A percentile compares a stretch with the other conserved stretches of the same genome.
Evolutionary conservation across 1,140 invertebrate species (phyloP).

Genomic region (Cydia fagiglandana): DNA sequence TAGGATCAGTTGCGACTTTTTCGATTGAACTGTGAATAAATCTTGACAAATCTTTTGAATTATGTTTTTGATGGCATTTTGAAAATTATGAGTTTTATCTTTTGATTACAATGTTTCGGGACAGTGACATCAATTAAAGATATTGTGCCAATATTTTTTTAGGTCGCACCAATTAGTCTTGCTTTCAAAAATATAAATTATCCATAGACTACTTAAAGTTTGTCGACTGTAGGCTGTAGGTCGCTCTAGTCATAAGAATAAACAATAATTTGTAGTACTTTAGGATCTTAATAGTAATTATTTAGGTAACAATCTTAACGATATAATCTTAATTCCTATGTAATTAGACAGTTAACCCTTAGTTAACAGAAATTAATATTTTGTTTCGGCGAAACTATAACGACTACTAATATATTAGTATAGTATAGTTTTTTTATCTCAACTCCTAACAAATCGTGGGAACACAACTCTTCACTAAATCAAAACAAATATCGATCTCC

Average conservation of each 20-base stretch:
- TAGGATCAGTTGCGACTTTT: conserved; percentile 62
- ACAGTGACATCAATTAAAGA: conserved; percentile 39
- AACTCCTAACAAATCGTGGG: conserved; percentile 51
- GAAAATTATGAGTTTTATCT: background rate
- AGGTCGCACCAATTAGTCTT: too few species aligned
- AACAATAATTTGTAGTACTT: too few species aligned
- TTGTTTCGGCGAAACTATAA: background rate
- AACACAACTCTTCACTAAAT: conserved; percentile 62
- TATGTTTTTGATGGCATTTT: conserved; percentile 3
- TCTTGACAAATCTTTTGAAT: conserved; percentile 32
- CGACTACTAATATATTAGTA: too few species aligned
- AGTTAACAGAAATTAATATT: conserved; percentile 32
- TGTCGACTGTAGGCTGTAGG: too few species aligned
- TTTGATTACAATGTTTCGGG: conserved; percentile 34
- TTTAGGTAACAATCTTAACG: too few species aligned
- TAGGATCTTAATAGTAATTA: too few species aligned
- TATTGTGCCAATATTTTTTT: too few species aligned
- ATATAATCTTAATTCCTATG: too few species aligned
- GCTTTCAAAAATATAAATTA: too few species aligned
- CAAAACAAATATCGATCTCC: conserved; percentile 69
- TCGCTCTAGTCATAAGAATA: too few species aligned
- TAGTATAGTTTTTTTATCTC: background rate
- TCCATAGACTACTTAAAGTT: too few species aligned
- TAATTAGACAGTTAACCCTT: too few species aligned
- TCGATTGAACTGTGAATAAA: conserved; percentile 49